Evolutionary conservation across 2,797 vertebrate genomes (phyloP).

Genomic region (Danio tinwini): DNA sequence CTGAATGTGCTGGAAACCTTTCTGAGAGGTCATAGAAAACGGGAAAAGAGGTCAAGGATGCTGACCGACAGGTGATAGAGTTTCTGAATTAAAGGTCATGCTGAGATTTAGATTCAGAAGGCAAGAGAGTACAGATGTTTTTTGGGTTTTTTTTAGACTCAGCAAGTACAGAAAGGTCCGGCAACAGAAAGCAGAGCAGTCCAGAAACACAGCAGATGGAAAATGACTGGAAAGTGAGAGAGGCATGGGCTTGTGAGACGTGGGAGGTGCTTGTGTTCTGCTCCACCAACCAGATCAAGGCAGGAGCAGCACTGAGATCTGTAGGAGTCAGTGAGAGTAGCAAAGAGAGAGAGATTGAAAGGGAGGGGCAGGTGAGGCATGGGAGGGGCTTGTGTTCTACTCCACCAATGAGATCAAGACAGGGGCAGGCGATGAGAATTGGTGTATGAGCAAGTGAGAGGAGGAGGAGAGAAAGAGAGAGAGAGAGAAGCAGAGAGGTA

Average conservation of each 20-base stretch:
- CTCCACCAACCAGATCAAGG: constrained; percentile 53
- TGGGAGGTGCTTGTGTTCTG: constrained; percentile 19
- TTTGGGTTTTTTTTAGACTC: constrained; percentile 5
- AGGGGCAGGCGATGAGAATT: constrained; percentile 45
- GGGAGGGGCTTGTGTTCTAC: constrained; percentile 18
- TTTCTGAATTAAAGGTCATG: constrained; percentile 27
- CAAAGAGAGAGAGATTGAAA: constrained; percentile 50
- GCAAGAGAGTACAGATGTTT: constrained; percentile 15
- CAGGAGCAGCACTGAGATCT: constrained; percentile 44
- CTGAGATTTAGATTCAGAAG: not conserved
- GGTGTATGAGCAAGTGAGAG: constrained; percentile 43
- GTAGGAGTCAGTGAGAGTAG: constrained; percentile 39
- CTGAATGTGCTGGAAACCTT: not conserved
- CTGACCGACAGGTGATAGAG: not conserved
- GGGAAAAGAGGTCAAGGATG: constrained; percentile 4
- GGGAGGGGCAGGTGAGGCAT: constrained; percentile 64
- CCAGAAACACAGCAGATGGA: constrained; percentile 53
- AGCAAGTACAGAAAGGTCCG: constrained; percentile 45
- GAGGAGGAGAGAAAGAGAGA: constrained; percentile 64
- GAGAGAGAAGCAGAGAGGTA: constrained; percentile 70
- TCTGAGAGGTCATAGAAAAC: constrained; percentile 4
- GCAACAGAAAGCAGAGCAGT: constrained; percentile 26
- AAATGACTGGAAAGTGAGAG: constrained; percentile 42
- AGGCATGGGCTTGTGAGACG: constrained; percentile 28
- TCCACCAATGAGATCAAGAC: constrained; percentile 55